Percentiles rank a stretch among this genome's conserved stretches.
Evolutionary conservation across 2,888 invertebrate species (phyloP).

Genomic region (Colletes collaris): DNA sequence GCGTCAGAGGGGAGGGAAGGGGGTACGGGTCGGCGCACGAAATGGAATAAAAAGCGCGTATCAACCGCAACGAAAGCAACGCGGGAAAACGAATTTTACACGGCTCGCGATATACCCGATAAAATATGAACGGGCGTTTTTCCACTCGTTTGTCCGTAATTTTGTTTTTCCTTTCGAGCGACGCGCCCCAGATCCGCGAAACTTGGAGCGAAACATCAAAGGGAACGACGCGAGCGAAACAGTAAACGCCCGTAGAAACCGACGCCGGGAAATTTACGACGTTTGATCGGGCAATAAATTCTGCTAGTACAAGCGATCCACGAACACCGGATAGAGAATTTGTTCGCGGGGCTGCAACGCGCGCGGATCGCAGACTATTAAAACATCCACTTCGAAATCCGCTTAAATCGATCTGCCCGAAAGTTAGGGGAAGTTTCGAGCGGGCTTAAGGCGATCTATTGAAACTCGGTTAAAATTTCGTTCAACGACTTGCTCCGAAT

Average conservation of each 20-base stretch:
- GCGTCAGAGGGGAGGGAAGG: no score
- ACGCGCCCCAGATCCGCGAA: neutral
- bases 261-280: conserved; percentile 17
- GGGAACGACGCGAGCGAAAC: conserved; percentile 18
- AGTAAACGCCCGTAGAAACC: conserved; percentile 11
- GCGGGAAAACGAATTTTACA: neutral
- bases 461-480: conserved; percentile 54
- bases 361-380: conserved; percentile 40
- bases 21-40: neutral
- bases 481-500: conserved; percentile 7
- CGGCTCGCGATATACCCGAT: neutral
- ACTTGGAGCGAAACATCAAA: conserved; percentile 12
- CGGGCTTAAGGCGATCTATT: conserved; percentile 42
- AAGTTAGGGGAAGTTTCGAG: conserved; percentile 43
- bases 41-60: neutral
- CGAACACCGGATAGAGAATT: conserved; percentile 31
- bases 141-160: neutral
- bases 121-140: neutral
- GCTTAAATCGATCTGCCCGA: conserved; percentile 47
- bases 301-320: conserved; percentile 2
- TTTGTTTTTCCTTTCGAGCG: conserved; percentile 2
- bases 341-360: conserved; percentile 24
- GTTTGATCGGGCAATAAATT: conserved; percentile 36
- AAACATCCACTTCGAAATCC: conserved; percentile 50
- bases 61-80: neutral